Evolutionary conservation across 1,140 invertebrate genomes (phyloP), one percentile per base, ranked within the genome.

Genomic region (Bursaphelenchus mucronatus): DNA sequence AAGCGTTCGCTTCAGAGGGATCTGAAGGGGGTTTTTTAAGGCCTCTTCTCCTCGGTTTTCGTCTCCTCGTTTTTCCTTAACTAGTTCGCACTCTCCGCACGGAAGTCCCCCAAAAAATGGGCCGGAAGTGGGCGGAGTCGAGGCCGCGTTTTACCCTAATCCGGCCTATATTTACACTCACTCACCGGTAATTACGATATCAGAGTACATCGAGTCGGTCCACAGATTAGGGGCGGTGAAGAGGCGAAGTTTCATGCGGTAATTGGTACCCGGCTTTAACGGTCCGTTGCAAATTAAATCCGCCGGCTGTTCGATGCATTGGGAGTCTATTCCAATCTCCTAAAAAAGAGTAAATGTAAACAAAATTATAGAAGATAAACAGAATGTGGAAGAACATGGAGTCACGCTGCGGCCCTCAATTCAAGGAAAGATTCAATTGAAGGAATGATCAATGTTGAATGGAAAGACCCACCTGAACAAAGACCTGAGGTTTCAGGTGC

Each of bases 161-260:
- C 30, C 30, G 30, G 21, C 5, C 21, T 30, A 30, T 30, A 30
- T 30, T 30, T 30, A 30, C 30, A 30, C 30, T 30, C 30, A 67
- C 71, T 70, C 50, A 79, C 76, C 75, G 56, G 75, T 78, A 46
- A 63, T 59, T n/a, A 79, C 65, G 6, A 76, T 61, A 13, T 79
- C 79, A 11, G 74, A 71, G 51, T 66, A 76, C 11, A 55, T 41
- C 13, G 73, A 68, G 58, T 79, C 77, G 9, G 78, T 72, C 68
- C 70, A 79, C n/a, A 79, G 55, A 52, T 74, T 68, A 15, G 70
- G 61, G 13, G 69, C 55, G 3, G 77, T 80, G 55, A 62, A 79
- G 8, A 81, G 61, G 30, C 75, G 62, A n/a, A 81, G 49, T 55
- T 71, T 71, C 55, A 79, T 65, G n/a, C 73, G 74, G 58, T 80